Evolutionary conservation across 2,113 vertebrate genomes (phyloP).

Genomic region (Lepidiolamprologus cunningtoni): DNA sequence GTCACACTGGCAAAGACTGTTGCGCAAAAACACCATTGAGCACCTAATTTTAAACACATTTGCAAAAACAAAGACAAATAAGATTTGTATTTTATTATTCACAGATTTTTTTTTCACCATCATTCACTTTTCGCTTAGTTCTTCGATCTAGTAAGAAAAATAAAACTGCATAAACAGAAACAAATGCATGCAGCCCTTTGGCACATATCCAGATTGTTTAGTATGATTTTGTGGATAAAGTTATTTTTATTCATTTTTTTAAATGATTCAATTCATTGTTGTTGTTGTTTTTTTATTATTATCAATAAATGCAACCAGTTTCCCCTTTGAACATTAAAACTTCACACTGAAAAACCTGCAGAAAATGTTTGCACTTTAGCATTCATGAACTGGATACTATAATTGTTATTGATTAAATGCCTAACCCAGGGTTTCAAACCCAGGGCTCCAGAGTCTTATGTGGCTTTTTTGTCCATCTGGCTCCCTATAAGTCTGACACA

Average conservation of each 20-base stretch:
- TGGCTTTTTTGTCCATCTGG: not conserved
- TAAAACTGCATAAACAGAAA: not conserved
- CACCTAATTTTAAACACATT: not conserved
- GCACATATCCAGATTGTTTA: not conserved
- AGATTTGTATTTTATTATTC: too few species aligned
- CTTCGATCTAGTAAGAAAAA: not conserved
- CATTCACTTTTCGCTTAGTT: not conserved
- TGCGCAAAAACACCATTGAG: not conserved
- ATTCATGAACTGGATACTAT: not conserved
- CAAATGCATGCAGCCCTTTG: not conserved
- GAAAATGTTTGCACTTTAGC: not conserved
- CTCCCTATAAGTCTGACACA: not conserved
- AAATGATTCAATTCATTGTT: not conserved
- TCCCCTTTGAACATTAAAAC: not conserved
- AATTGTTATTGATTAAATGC: not conserved
- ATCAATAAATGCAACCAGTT: not conserved
- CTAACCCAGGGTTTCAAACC: not conserved
- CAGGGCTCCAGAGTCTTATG: not conserved
- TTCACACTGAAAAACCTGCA: not conserved
- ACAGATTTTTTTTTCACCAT: fast-evolving
- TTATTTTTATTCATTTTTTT: not conserved
- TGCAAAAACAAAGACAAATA: not conserved
- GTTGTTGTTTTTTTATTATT: not conserved
- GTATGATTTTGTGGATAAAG: not conserved
- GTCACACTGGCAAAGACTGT: fast-evolving